Base-by-base conservation (phyloP, 2,888 invertebrate genomes). In the Myathropa florea region DNA sequence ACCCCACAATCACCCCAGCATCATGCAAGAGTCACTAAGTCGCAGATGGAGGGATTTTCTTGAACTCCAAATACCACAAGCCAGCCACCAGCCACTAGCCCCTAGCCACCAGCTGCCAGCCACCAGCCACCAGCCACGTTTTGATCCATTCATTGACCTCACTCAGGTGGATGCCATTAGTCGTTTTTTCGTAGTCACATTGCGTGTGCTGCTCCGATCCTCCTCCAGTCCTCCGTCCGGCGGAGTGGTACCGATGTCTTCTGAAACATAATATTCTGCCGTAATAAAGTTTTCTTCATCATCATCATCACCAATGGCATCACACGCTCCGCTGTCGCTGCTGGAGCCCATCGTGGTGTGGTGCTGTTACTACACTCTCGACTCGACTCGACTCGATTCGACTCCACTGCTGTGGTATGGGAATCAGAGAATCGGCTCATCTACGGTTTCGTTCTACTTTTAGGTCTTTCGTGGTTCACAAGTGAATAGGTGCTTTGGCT, bases 211-310 rank as follows among this genome's bases (percentile, higher is more conserved):
- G 57, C 23, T 10, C 23, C 14, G 24, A 4, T 3, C 10, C 14
- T 10, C 23, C 3, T 6, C 4, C 57, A 9, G 6, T 2, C n/a
- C 57, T 2, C 2, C 3, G n/a, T n/a, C n/a, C n/a, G 65, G 76
- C 76, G 76, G 26, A 73, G 67, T 63, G 64, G 36, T 79, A 36
- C 71, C 81, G 82, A 85, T 82, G 76, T 73, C 64, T 83, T 73
- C 70, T 86, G 86, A 83, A 86, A 86, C 79, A 86, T 83, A 79
- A 86, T 86, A 83, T 75, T 73, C 70, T 83, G 78, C 75, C 70
- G 83, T 83, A 86, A 86, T 86, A 86, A 86, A 86, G 83, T 86
- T 86, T 86, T 86, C 83, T 71, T 86, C 85, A 86, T 83, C 78
- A 83, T 78, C 77, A 68, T 76, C 63, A 59, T 78, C 57, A 55